A percentile compares a stretch with the other conserved stretches of the same genome.
Evolutionary conservation across 2,113 vertebrate genomes (phyloP).

Genomic region (Mionectes macconnelli): DNA sequence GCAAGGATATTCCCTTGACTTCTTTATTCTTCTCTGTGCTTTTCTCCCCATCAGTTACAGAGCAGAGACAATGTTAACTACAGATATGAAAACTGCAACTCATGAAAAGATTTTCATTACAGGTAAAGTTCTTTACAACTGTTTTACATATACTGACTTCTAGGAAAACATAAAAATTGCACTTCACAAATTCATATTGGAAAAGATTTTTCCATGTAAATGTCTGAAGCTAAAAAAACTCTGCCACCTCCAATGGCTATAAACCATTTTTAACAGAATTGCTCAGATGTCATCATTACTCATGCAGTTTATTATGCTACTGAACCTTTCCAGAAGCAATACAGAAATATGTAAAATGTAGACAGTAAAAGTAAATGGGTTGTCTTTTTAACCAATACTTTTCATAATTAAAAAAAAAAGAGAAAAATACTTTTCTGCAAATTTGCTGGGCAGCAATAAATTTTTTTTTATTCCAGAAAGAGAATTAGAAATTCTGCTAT

Average conservation of each 20-base stretch:
- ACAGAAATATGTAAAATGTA: neutral
- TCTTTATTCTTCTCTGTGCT: neutral
- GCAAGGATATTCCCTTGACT: neutral
- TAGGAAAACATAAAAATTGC: constrained; percentile 26
- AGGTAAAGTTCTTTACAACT: neutral
- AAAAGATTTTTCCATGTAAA: constrained; percentile 15
- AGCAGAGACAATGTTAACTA: neutral
- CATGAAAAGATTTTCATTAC: neutral
- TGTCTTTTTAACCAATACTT: neutral
- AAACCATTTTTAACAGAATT: neutral
- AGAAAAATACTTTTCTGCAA: neutral
- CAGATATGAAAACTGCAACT: neutral
- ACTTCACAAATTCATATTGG: neutral
- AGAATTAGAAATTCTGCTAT: neutral
- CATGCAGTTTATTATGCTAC: neutral
- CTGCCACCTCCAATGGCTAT: neutral
- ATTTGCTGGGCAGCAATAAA: neutral
- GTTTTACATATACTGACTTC: neutral
- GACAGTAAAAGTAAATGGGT: neutral
- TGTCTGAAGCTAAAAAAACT: neutral
- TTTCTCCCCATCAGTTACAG: neutral
- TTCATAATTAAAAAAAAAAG: neutral
- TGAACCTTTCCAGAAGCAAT: neutral
- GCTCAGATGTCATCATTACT: neutral
- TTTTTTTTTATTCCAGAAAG: neutral